Percentiles rank a stretch among this genome's conserved stretches.
Evolutionary conservation across 2,113 vertebrate species (phyloP).

Genomic region (human (Homo sapiens)): DNA sequence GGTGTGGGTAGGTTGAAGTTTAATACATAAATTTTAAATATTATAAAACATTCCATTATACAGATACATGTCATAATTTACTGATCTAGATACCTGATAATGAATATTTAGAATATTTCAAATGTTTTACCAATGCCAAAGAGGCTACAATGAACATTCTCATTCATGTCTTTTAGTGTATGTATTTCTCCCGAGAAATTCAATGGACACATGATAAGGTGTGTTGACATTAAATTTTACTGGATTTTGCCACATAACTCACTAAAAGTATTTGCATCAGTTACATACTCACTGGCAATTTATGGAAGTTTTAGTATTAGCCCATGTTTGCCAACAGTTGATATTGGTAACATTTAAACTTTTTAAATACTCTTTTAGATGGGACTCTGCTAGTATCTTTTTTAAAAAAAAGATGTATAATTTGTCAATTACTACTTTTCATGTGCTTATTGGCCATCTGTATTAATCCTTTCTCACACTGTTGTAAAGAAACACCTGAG

Average conservation of each 20-base stretch:
- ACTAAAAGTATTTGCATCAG: not conserved
- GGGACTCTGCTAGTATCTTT: not conserved
- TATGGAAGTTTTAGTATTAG: not conserved
- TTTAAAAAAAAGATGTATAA: not conserved
- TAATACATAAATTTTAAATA: not conserved
- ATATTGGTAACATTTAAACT: not conserved
- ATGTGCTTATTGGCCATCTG: not conserved
- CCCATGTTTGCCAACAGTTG: not conserved
- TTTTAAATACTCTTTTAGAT: not conserved
- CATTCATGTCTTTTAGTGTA: not conserved
- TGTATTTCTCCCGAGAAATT: not conserved
- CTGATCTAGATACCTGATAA: not conserved
- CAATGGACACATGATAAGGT: not conserved
- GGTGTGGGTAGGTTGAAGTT: not conserved
- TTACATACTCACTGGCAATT: not conserved
- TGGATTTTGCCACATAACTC: not conserved
- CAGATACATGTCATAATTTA: not conserved
- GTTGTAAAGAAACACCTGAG: no score
- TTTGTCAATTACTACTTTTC: not conserved
- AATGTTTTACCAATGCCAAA: not conserved
- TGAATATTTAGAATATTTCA: constrained; percentile 7
- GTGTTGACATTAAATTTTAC: not conserved
- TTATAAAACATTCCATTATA: not conserved
- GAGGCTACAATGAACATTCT: not conserved
- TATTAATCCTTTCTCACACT: no score